Base-by-base conservation (phyloP, 2,113 vertebrate genomes). In the Centropus unirufus region DNA sequence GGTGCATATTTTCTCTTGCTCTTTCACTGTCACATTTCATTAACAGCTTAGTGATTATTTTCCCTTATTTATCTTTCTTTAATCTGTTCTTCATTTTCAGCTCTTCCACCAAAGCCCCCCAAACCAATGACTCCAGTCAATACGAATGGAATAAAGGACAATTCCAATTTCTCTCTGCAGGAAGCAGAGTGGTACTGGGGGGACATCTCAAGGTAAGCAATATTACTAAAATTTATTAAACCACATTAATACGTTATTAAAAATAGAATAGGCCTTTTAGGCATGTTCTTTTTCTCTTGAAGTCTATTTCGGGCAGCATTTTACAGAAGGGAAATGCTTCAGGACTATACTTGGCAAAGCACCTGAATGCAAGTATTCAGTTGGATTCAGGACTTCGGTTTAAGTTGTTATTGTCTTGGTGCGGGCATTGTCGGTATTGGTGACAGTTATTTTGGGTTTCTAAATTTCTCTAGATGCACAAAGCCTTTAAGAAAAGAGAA, bases 171-270 rank as follows among this genome's bases (percentile, higher is more conserved):
- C 67, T 97, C 98, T 74, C 98, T 99, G 76, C 98, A 99, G 97
- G 99, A 99, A 62, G 98, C 99, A 1, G 99, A 99, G 89, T 99
- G 99, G 99, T 99, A 99, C 91, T 99, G 99, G 99, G 99, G 99
- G 40, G 99, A 99, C 93, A 98, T 99, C 90, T 99, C 98, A 92
- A 99, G 99, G 99, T 99, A 98, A 98, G 87, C 47, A 91, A 36
- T 86, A 63, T 24, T 93, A 58, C 52, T 82, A n/a, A 62, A 81
- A 32, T 58, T 59, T n/a, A 55, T 90, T 81, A 26, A 72, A 59
- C 54, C 54, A 12, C 55, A 32, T 59, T 68, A 36, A 61, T 44
- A 19, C 58, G 19, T 42, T 51, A 20, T 87, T 87, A 63, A 91
- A 64, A 96, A 51, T 40, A 90, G n/a, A 76, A 86, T 64, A 47